Evolutionary conservation across 2,113 vertebrate genomes (phyloP).

Genomic region (Oryzias melastigma): DNA sequence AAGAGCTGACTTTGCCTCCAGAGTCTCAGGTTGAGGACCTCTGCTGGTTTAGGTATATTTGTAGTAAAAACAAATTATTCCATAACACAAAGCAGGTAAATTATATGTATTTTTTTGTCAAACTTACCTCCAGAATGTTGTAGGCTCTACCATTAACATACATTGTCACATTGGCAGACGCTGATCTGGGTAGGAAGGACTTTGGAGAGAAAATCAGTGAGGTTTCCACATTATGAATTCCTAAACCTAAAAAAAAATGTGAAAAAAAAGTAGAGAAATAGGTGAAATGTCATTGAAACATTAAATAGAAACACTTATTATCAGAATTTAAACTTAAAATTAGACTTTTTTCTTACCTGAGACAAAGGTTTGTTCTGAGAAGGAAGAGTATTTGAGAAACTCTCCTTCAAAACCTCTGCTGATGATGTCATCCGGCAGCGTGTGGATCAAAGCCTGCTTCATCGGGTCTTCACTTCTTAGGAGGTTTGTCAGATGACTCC

Average conservation of each 20-base stretch:
- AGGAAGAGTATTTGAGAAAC: slow-evolving; percentile 86
- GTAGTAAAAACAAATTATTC: too few species aligned
- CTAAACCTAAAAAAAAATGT: slow-evolving; percentile 68
- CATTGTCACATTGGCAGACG: slow-evolving; percentile 79
- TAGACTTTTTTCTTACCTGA: slow-evolving; percentile 67
- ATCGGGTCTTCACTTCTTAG: slow-evolving; percentile 83
- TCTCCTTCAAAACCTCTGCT: slow-evolving; percentile 83
- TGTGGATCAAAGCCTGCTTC: slow-evolving; percentile 78
- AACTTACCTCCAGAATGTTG: slow-evolving; percentile 85
- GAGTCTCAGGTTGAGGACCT: too few species aligned
- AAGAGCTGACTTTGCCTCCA: too few species aligned
- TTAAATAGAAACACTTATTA: too few species aligned
- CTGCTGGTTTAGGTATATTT: too few species aligned
- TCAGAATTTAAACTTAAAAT: background rate
- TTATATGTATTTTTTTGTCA: background rate
- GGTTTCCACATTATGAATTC: slow-evolving; percentile 81
- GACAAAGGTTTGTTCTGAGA: slow-evolving; percentile 79
- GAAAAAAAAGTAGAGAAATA: slow-evolving; percentile 3
- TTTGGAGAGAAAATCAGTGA: slow-evolving; percentile 83
- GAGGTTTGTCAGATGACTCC: slow-evolving; percentile 86
- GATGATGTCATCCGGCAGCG: slow-evolving; percentile 83
- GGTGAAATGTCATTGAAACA: background rate
- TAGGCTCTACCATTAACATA: slow-evolving; percentile 79
- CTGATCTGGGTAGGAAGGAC: slow-evolving; percentile 84
- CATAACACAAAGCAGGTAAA: too few species aligned